Base-by-base conservation (phyloP, 2,113 vertebrate species). In the Cichladusa arquata region DNA sequence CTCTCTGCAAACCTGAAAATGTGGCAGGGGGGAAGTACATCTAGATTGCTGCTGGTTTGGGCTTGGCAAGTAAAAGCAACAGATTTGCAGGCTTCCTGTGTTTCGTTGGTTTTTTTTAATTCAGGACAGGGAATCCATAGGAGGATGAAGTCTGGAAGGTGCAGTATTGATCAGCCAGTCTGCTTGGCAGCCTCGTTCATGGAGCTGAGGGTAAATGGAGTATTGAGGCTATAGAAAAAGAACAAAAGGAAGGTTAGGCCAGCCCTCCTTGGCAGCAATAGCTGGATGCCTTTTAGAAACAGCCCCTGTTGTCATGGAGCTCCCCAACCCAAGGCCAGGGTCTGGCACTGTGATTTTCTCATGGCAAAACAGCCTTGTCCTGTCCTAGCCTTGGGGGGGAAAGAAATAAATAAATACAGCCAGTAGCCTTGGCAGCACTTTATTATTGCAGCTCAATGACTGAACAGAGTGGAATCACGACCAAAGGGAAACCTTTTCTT, bases 241-340 rank as follows among this genome's bases (percentile, higher is more conserved):
- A n/a, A 93, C 56, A 95, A 93, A 96, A 83, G 60, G 74, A 86
- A 91, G 78, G 81, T 93, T 83, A 60, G 2, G 15, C 54, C 62
- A 62, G 77, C 71, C 66, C 65, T 81, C 31, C 73, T 81, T 89
- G 92, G 92, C 91, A 85, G 72, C 38, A 13, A 5, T 1, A 67
- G 50, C 93, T 94, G 47, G 65, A 53, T 93, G 78, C 85, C 82
- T 95, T 96, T 95, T 91, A 33, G 81, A 87, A 95, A 14, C 70
- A 78, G 69, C 53, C 76, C 50, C 80, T 64, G 94, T 97, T 97
- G 95, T 95, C 91, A 91, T 95, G 94, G 95, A 93, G 94, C 90
- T 74, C 66, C 76, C 29, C 44, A 69, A 60, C 60, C 80, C 96
- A 95, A 96, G 95, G 95, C 82, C 74, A 0, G 4, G 54, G 22